Evolutionary conservation across 2,113 vertebrate species (phyloP).

Genomic region (Gasterosteus aculeatus): DNA sequence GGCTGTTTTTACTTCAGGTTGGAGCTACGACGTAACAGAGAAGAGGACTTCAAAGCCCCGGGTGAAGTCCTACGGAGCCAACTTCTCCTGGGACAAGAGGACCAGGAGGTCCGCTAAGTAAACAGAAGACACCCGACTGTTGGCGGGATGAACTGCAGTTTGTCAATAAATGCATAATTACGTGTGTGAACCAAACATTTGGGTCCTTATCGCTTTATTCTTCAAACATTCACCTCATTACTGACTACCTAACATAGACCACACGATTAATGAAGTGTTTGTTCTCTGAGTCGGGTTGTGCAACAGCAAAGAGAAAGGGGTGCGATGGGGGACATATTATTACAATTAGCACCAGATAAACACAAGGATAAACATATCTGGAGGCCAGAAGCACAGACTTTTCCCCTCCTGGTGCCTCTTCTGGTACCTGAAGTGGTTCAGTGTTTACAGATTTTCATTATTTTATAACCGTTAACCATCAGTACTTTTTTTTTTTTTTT

Average conservation of each 20-base stretch:
- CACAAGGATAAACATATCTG: slow-evolving; percentile 42
- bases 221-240: slow-evolving; percentile 77
- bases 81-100: slow-evolving; percentile 99
- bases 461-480: not conserved
- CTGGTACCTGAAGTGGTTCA: slow-evolving; percentile 35
- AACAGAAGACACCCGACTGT: slow-evolving; percentile 79
- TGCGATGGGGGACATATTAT: slow-evolving; percentile 39
- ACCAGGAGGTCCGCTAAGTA: slow-evolving; percentile 95
- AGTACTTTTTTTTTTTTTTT: too few species aligned
- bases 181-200: slow-evolving; percentile 64
- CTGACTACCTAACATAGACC: slow-evolving; percentile 46
- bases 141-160: slow-evolving; percentile 57
- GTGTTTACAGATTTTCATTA: slow-evolving; percentile 23
- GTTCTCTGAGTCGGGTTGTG: slow-evolving; percentile 26
- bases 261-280: slow-evolving; percentile 62
- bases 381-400: slow-evolving; percentile 34
- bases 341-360: slow-evolving; percentile 64
- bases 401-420: slow-evolving; percentile 49
- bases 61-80: slow-evolving; percentile 95
- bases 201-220: slow-evolving; percentile 58
- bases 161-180: slow-evolving; percentile 74
- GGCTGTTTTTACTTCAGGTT: slow-evolving; percentile 84
- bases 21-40: slow-evolving; percentile 94
- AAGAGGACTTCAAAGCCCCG: slow-evolving; percentile 90
- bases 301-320: slow-evolving; percentile 46